Base-by-base conservation (phyloP, 2,113 vertebrate species). In the Mustelus asterias region DNA sequence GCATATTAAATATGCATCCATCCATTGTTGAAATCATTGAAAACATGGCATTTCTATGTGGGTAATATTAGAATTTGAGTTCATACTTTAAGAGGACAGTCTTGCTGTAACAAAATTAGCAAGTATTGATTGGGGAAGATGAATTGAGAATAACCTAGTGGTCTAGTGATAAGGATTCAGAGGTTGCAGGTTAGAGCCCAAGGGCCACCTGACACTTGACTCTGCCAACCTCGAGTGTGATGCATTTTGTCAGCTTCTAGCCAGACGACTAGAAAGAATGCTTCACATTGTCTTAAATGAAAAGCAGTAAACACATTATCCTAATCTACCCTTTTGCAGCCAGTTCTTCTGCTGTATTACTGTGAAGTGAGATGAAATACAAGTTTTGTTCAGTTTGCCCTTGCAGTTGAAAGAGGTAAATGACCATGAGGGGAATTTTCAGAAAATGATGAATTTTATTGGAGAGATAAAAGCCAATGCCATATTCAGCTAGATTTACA, bases 131-230 rank as follows among this genome's bases (percentile, higher is more conserved):
- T 95, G 24, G 94, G 24, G 94, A 95, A 95, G 67, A 72, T 69
- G 44, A 54, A 70, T 95, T 76, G 94, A 95, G 41, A 95, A 48
- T 95, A 95, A 95, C 24, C 69, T 3, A 72, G 24, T 70, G 44
- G 94, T 76, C 4, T 29, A 95, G 94, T 95, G 65, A 72, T 95
- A 95, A 95, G 65, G 72, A 76, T 95, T 72, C 44, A 95, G 69
- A 95, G 94, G 65, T 95, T 95, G 69, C 94, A 95, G 94, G 94
- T 95, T 95, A 95, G 67, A 95, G 26, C 94, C 69, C 94, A 26
- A 54, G 94, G 67, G 94, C 94, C 69, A 95, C 94, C 94, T 54
- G 69, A 95, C 94, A 76, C 94, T 95, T 95, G 94, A 95, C 48
- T 76, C 63, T 37, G 14, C 60, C 89, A 93, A 18, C 89, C 60